Base-by-base conservation (phyloP, 2,113 vertebrate species). In the Pelusios castaneus region DNA sequence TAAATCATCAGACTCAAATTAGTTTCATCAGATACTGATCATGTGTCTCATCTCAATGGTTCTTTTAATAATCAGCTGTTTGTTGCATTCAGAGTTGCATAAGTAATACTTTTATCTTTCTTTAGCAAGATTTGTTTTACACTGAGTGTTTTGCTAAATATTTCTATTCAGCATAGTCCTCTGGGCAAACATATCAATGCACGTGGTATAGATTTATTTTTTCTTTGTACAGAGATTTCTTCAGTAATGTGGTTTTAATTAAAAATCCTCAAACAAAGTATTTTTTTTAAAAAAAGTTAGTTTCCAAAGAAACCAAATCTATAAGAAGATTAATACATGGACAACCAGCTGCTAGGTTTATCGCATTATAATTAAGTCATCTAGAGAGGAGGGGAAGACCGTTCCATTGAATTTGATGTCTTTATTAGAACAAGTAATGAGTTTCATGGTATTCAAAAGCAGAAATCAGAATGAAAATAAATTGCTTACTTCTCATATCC, bases 51-150 rank as follows among this genome's bases (percentile, higher is more conserved):
- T 24, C 80, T 13, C 6, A 38, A n/a, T 24, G 4, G 19, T 75
- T 87, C 1, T 3, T 83, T 89, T 91, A 94, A 94, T 88, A 89
- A 87, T 84, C 63, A 52, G 3, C 41, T n/a, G n/a, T 54, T 34
- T 51, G 82, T 89, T 88, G 29, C 41, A 55, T 89, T 91, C 80
- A 82, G 80, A 80, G 49, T 52, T 93, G 92, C 77, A 31, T 73
- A 86, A 67, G 81, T 83, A 70, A 89, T 41, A 70, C 17, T 78
- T 95, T 81, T 92, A 91, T 85, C 90, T 91, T 95, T 49, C 88
- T 88, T 84, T 78, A 76, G 70, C 38, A 73, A 73, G 83, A 91
- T 95, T 85, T 93, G 77, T 92, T 94, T 91, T 86, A 29, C 27
- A 29, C 24, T 41, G 10, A 24, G 5, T 6, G 38, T 73, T 63